A percentile compares a stretch with the other conserved stretches of the same genome.
These are phyloP conservation scores for Tangara arthus DNA, from an alignment of 2,797 vertebrate genomes.

Conservation along the genomic window DNA sequence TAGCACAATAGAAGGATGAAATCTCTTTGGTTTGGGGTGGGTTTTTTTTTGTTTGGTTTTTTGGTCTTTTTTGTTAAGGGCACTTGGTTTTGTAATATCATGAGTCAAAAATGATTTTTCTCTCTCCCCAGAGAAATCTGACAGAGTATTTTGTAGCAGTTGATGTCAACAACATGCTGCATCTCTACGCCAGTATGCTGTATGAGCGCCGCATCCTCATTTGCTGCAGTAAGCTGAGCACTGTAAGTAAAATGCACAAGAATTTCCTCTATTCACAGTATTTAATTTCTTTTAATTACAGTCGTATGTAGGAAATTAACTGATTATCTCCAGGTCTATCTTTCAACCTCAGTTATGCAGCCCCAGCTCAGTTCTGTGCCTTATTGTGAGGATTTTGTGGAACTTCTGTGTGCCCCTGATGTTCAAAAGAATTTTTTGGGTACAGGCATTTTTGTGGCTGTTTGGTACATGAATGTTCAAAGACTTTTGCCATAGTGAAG, in stretches of 20 bases:
- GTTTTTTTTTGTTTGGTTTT: neutral
- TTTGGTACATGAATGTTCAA: neutral
- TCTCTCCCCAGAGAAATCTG: slow-evolving; percentile 90
- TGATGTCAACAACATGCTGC: slow-evolving; percentile 98
- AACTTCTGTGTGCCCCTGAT: neutral
- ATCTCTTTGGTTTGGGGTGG: neutral
- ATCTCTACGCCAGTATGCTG: slow-evolving; percentile 97
- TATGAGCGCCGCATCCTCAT: slow-evolving; percentile 95
- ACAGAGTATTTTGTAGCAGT: slow-evolving; percentile 98
- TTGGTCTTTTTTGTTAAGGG: neutral
- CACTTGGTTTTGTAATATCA: neutral
- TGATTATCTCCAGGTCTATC: neutral
- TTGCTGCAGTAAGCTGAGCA: slow-evolving; percentile 96
- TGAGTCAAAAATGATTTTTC: slow-evolving; percentile 42
- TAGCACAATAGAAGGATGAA: neutral
- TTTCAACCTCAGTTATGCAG: neutral
- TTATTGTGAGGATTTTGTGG: neutral
- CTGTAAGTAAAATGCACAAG: slow-evolving; percentile 81
- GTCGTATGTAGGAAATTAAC: neutral
- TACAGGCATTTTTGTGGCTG: neutral
- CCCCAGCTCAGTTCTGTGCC: neutral
- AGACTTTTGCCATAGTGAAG: neutral
- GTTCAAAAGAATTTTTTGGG: neutral
- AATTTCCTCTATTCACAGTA: neutral
- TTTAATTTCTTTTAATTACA: neutral